Evolutionary conservation across 2,888 invertebrate genomes (phyloP).

Genomic region (Tribolium freemani): DNA sequence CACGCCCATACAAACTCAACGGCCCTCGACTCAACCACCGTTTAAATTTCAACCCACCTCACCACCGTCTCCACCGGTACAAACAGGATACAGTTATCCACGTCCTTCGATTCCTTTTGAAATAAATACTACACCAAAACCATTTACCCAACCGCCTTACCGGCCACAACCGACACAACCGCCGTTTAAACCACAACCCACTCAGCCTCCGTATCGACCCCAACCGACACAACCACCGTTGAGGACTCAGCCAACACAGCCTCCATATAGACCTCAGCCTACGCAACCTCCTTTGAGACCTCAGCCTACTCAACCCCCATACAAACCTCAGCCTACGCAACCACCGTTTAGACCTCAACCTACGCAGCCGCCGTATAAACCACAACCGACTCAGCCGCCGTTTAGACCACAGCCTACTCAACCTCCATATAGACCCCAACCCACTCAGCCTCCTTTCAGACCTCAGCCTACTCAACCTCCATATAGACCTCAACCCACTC

Average conservation of each 20-base stretch:
- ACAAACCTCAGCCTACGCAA: not conserved
- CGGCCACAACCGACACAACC: conserved; percentile 18
- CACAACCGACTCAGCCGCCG: not conserved
- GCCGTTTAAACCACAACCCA: conserved; percentile 7
- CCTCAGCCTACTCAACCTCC: not conserved
- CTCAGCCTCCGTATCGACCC: not conserved
- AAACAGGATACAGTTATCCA: not conserved
- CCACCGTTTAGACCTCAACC: not conserved
- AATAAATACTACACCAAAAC: not conserved
- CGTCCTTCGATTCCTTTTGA: not conserved
- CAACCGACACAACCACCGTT: not conserved
- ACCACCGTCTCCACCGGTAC: not conserved
- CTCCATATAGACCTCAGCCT: not conserved
- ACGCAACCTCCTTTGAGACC: not conserved
- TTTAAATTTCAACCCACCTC: not conserved
- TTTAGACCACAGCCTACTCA: not conserved
- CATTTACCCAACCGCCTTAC: conserved; percentile 13
- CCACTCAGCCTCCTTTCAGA: not conserved
- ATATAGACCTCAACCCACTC: not conserved
- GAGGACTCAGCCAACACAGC: not conserved
- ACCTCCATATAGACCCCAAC: conserved; percentile 3
- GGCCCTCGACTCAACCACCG: not conserved
- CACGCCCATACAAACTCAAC: not conserved
- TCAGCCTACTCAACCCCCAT: not conserved
- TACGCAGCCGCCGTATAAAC: not conserved